These are phyloP conservation scores for Proisotoma minuta DNA, from an alignment of 2,888 invertebrate genomes.

Conservation along the genomic window DNA sequence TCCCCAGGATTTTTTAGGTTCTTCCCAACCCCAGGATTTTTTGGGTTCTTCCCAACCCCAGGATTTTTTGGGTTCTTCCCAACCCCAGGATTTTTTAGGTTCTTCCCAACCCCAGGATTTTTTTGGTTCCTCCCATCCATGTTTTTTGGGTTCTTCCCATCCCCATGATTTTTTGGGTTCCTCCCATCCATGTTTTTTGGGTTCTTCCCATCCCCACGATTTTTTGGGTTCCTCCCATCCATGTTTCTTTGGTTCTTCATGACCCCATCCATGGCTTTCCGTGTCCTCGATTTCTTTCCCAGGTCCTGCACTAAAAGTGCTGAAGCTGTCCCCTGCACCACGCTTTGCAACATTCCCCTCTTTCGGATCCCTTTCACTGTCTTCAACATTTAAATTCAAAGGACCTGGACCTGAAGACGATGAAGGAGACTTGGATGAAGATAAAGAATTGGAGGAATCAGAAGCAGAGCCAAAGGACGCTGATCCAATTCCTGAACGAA, in stretches of 20 bases:
- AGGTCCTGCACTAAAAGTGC: not conserved
- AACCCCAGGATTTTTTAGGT: not conserved
- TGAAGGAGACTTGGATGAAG: too few species aligned
- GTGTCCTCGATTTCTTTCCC: not conserved
- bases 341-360: not conserved
- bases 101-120: not conserved
- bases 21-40: not conserved
- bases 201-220: not conserved
- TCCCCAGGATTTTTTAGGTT: not conserved
- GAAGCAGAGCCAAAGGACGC: not conserved
- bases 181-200: not conserved
- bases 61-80: not conserved
- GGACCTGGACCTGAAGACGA: too few species aligned
- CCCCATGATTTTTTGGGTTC: not conserved
- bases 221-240: not conserved
- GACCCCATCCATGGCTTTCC: not conserved
- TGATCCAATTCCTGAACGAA: not conserved
- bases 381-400: not conserved
- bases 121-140: too few species aligned
- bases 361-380: not conserved
- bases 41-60: not conserved
- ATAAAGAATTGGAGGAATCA: too few species aligned
- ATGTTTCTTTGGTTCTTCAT: not conserved
- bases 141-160: not conserved
- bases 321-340: not conserved